Conservation (phyloP, 1,140 invertebrate genomes). For the Neoseiulus cucumeris region DNA sequence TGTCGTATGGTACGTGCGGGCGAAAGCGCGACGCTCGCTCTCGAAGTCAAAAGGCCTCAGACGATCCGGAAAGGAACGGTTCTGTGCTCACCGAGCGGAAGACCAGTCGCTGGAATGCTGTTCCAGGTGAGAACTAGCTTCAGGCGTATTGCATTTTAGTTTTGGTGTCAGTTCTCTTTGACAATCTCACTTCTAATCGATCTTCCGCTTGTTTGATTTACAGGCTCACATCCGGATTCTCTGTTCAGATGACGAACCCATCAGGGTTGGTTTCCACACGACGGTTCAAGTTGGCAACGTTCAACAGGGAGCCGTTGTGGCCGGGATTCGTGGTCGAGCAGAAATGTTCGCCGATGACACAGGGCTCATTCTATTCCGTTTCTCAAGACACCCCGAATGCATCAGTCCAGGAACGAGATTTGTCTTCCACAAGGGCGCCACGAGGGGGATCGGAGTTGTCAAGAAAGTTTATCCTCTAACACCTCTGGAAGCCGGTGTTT, state of each 20-base stretch:
- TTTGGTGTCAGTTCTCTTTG: neutral
- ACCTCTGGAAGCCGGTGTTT: neutral
- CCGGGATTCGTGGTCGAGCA: constrained; percentile 38
- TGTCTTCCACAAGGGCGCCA: constrained; percentile 65
- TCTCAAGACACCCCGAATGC: constrained; percentile 72
- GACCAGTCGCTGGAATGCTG: constrained; percentile 13
- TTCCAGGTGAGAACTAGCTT: neutral
- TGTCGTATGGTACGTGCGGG: constrained; percentile 66
- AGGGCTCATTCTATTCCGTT: constrained; percentile 66
- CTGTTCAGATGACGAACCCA: constrained; percentile 45
- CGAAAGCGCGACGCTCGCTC: constrained; percentile 70
- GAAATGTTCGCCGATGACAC: constrained; percentile 57
- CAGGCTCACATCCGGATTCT: constrained; percentile 62
- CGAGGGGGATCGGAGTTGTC: constrained; percentile 73
- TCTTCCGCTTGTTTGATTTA: constrained; percentile 26
- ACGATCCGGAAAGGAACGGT: constrained; percentile 58
- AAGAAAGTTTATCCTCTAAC: constrained; percentile 51
- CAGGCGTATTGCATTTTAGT: neutral
- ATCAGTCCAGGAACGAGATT: constrained; percentile 63
- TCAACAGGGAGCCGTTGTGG: constrained; percentile 72
- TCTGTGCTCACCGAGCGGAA: constrained; percentile 13
- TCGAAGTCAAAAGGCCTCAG: constrained; percentile 34
- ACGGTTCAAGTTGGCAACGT: constrained; percentile 88
- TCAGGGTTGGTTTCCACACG: constrained; percentile 54
- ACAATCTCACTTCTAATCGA: neutral